These are phyloP conservation scores for Lota lota DNA, from an alignment of 2,113 vertebrate genomes.

Conservation along the genomic window DNA sequence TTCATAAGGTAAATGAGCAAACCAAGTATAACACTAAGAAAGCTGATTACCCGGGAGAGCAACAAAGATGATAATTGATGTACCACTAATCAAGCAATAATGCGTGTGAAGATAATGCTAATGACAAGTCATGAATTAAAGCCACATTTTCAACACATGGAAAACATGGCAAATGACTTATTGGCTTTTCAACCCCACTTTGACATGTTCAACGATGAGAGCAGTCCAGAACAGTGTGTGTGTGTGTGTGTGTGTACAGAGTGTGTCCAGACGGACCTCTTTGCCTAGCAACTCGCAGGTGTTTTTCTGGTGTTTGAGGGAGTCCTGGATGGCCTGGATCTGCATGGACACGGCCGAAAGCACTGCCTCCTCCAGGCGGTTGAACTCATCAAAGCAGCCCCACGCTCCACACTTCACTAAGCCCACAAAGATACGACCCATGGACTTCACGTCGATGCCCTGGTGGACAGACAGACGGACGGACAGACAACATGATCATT, in stretches of 20 bases:
- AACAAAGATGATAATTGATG: no score
- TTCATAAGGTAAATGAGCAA: neutral
- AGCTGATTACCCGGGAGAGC: no score
- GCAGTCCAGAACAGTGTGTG: no score
- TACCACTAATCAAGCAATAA: no score
- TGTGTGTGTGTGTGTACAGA: neutral
- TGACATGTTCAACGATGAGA: no score
- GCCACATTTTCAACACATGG: no score
- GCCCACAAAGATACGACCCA: slow-evolving; percentile 97
- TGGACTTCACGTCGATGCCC: slow-evolving; percentile 98
- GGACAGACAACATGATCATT: no score
- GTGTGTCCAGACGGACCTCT: slow-evolving; percentile 74
- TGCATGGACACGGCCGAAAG: slow-evolving; percentile 97
- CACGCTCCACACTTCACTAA: slow-evolving; percentile 95
- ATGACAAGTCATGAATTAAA: no score
- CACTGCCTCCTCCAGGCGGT: slow-evolving; percentile 92
- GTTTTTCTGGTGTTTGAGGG: slow-evolving; percentile 85
- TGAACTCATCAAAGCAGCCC: slow-evolving; percentile 99
- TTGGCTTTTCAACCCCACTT: no score
- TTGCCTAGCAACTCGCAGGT: slow-evolving; percentile 89
- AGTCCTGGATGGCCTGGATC: slow-evolving; percentile 96
- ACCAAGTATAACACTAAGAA: neutral
- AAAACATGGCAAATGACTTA: no score
- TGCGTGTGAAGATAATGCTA: no score
- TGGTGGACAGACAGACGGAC: slow-evolving; percentile 45